These are phyloP conservation scores for Coptodon rendalli DNA, from an alignment of 2,113 vertebrate species.

Conservation along the genomic window DNA sequence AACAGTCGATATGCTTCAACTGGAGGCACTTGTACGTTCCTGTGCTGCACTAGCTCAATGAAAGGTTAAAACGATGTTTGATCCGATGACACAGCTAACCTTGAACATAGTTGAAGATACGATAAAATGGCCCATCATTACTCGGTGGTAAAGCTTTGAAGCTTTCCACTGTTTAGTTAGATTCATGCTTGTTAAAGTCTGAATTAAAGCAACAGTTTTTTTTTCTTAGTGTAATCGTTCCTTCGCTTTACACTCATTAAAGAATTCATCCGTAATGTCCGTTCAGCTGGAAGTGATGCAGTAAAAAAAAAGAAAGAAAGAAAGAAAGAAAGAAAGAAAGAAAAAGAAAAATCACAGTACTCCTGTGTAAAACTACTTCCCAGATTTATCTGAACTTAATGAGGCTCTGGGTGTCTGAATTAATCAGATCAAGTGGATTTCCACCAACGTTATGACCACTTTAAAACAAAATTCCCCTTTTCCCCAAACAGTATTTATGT, in stretches of 20 bases:
- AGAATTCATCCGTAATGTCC: neutral
- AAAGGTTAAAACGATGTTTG: conserved; percentile 32
- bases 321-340: neutral
- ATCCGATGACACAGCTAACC: neutral
- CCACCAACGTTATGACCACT: neutral
- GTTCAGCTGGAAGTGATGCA: neutral
- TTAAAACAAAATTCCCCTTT: neutral
- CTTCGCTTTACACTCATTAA: neutral
- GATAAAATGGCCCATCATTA: neutral
- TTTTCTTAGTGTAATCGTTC: neutral
- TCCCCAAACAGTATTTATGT: neutral
- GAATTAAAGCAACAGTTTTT: neutral
- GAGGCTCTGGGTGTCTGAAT: neutral
- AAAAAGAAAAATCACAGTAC: neutral
- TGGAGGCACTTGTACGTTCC: neutral
- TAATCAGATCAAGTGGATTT: neutral
- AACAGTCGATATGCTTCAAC: neutral
- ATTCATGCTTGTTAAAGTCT: neutral
- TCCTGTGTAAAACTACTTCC: neutral
- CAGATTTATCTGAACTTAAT: neutral
- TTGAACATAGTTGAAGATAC: neutral
- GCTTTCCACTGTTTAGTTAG: neutral
- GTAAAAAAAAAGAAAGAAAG: neutral
- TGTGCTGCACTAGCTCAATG: conserved; percentile 19
- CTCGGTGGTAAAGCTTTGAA: neutral